phyloP scores from a whole-genome alignment of 2,113 vertebrate species.

The Mobula birostris region DNA sequence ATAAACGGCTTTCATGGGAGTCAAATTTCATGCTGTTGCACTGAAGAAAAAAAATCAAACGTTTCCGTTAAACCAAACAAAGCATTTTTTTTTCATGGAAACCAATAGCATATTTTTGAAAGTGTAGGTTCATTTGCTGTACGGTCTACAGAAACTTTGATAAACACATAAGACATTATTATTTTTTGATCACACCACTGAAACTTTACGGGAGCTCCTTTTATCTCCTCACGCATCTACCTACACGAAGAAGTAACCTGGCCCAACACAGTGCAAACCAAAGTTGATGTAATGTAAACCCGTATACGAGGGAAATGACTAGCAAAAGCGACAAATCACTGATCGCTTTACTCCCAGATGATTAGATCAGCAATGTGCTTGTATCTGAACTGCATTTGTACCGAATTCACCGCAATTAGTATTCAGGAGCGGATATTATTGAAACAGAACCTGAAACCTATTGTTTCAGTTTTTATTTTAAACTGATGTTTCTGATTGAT shows the following conservation, averaged over 20 bases:
- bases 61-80: neutral
- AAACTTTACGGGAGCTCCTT: slow-evolving; percentile 2
- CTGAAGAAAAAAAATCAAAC: neutral
- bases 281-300: neutral
- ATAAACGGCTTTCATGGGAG: neutral
- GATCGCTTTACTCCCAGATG: neutral
- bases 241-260: neutral
- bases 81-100: slow-evolving; percentile 14
- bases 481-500: neutral
- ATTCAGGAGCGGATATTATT: neutral
- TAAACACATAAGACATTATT: neutral
- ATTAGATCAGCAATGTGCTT: neutral
- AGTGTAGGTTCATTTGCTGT: neutral
- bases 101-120: neutral
- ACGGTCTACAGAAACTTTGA: neutral
- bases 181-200: slow-evolving; percentile 10
- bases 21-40: neutral
- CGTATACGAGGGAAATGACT: neutral
- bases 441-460: neutral
- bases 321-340: neutral
- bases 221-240: slow-evolving; percentile 5
- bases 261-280: neutral
- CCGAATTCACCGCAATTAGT: neutral
- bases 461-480: too few species aligned
- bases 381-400: slow-evolving; percentile 7